Evolutionary conservation across 2,113 vertebrate genomes (phyloP), one percentile per base, ranked within the genome.

Genomic region (Petrocephalus microphthalmus): DNA sequence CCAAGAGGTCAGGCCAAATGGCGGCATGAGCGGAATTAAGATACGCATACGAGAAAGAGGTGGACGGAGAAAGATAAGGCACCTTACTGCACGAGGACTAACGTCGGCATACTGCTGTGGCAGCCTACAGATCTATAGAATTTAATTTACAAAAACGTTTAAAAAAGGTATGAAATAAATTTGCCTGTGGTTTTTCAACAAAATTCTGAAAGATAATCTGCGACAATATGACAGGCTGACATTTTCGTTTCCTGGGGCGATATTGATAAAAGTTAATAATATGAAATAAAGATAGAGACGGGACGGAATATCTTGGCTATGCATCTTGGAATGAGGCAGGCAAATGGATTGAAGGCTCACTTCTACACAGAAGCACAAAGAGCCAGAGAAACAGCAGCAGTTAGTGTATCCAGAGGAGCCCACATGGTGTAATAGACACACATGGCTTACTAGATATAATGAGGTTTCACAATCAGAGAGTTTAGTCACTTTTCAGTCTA

Each of bases 191-290:
- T 10, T 78, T 78, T 78, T 19, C 71, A 42, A 19, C 19, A 33
- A 42, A 78, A 42, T 42, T 5, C 29, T 42, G 17, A 78, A 78
- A 42, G 33, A 78, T 78, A 42, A 78, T 42, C 71, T 42, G 33
- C n/a, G 33, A 78, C 2, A 33, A 78, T 74, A 74, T 19, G 33
- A 78, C 71, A 15, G 17, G 15, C 5, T 78, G 71, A 42, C 71
- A 37, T 78, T 78, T 15, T 5, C 3, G 1, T 42, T 15, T 78
- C 71, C 71, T 78, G 29, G 42, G 33, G 17, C 29, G 15, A 78
- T 78, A 78, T 78, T 78, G 71, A 78, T 78, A 78, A 78, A 78
- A 78, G 29, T 78, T 78, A 74, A 67, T 67, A 67, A 4, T 29
- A 60, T 5, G 22, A 71, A 71, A 74, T 37, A 20, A 78, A 33